Percentiles rank a stretch among this genome's conserved stretches.
phyloP scores from a whole-genome alignment of 35 echinoderm and acorn worm genomes.

The Heliocidaris erythrogramma region DNA sequence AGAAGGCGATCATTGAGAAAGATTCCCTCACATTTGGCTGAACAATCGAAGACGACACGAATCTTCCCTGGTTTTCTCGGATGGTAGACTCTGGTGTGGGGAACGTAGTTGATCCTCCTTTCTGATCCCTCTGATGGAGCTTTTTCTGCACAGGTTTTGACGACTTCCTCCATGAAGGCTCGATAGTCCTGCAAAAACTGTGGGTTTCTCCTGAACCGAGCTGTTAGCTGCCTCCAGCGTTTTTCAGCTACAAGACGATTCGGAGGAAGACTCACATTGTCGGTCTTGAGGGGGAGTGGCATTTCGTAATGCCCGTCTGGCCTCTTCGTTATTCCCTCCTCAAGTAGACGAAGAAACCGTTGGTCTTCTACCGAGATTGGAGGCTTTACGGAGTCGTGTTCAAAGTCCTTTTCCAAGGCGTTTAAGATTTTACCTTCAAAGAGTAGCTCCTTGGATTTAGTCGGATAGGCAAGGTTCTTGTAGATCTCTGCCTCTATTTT shows the following conservation, averaged over 20 bases:
- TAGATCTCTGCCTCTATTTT: neutral
- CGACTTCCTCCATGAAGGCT: conserved; percentile 51
- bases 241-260: conserved; percentile 34
- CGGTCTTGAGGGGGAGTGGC: conserved; percentile 33
- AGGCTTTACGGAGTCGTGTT: conserved; percentile 24
- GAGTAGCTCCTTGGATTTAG: no score
- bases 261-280: conserved; percentile 1
- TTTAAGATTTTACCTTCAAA: no score
- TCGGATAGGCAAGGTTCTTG: no score
- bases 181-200: conserved; percentile 30
- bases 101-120: neutral
- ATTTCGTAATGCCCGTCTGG: conserved; percentile 50
- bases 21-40: neutral
- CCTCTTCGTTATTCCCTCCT: neutral
- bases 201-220: conserved; percentile 23
- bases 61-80: neutral
- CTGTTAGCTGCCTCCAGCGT: conserved; percentile 8
- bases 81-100: neutral
- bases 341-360: neutral
- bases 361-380: neutral
- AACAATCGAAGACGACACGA: neutral
- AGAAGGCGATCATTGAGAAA: neutral
- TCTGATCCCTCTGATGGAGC: neutral
- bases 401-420: conserved; percentile 12
- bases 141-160: conserved; percentile 43